phyloP scores from a whole-genome alignment of 2,797 vertebrate species.

The Thaleichthys pacificus region DNA sequence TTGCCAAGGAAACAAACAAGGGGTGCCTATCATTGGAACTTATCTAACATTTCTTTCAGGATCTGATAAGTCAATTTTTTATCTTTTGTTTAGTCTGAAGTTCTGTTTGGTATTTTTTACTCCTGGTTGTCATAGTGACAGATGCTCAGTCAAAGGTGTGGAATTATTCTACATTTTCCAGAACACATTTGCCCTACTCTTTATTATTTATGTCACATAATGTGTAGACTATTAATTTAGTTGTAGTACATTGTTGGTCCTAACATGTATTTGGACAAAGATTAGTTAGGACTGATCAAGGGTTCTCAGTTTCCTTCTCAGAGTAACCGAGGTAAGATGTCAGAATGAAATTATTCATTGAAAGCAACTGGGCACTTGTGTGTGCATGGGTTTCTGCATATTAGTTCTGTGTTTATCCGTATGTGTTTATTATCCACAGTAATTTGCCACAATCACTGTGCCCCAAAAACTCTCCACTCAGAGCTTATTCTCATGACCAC shows the following conservation, averaged over 20 bases:
- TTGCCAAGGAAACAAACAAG: slow-evolving; percentile 61
- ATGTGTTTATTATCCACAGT: not conserved
- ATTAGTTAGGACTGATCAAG: too few relatives aligned
- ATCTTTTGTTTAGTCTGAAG: slow-evolving; percentile 8
- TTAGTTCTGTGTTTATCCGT: not conserved
- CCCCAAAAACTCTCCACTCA: slow-evolving; percentile 5
- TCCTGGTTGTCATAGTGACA: slow-evolving; percentile 4
- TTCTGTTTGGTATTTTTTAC: slow-evolving; percentile 5
- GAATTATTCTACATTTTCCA: not conserved
- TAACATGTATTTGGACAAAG: too few relatives aligned
- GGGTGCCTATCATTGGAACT: slow-evolving; percentile 39
- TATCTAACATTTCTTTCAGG: slow-evolving; percentile 29
- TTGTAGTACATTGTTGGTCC: too few relatives aligned
- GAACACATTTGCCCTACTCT: not conserved
- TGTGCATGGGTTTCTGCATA: not conserved
- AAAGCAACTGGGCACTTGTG: not conserved
- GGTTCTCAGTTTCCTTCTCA: too few relatives aligned
- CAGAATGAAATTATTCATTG: too few relatives aligned
- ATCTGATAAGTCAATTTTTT: slow-evolving; percentile 16
- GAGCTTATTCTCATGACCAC: slow-evolving; percentile 45
- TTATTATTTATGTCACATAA: not conserved
- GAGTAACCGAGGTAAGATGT: too few relatives aligned
- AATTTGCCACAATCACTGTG: slow-evolving; percentile 10
- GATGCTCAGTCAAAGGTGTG: not conserved
- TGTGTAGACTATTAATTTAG: too few relatives aligned